Evolutionary conservation across 2,797 vertebrate genomes (phyloP).

Genomic region (Hyperoplus immaculatus): DNA sequence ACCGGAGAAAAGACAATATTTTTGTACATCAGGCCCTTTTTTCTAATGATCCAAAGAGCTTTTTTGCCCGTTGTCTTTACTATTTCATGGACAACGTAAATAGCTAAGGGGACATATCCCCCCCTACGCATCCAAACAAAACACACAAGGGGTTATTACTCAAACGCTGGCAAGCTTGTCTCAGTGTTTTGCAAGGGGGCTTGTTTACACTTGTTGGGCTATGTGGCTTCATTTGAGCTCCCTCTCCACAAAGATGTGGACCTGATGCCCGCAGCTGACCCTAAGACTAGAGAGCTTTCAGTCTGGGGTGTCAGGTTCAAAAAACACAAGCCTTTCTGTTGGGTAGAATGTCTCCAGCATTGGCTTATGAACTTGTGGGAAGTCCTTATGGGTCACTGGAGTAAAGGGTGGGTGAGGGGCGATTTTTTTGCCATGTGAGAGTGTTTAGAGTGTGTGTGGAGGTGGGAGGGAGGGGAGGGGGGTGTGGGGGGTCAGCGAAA

Average conservation of each 20-base stretch:
- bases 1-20: too few relatives aligned
- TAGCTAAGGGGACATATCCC: too few relatives aligned
- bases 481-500: constrained; percentile 35
- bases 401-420: constrained; percentile 4
- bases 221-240: not conserved
- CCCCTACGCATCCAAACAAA: too few relatives aligned
- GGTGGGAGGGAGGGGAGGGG: constrained; percentile 34
- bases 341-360: not conserved
- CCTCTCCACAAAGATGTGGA: not conserved
- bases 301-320: not conserved
- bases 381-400: constrained; percentile 17
- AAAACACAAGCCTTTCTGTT: constrained; percentile 40
- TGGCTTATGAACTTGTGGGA: constrained; percentile 20
- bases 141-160: too few relatives aligned
- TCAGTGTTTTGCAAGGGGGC: constrained; percentile 3
- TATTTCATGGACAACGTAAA: too few relatives aligned
- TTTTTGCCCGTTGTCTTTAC: too few relatives aligned
- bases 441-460: constrained; percentile 32
- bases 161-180: not conserved
- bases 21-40: too few relatives aligned
- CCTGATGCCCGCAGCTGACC: not conserved
- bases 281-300: not conserved
- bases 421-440: constrained; percentile 18
- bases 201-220: constrained; percentile 58
- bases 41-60: too few relatives aligned